Evolutionary conservation across 2,797 vertebrate genomes (phyloP).

Genomic region (Bradypus variegatus): DNA sequence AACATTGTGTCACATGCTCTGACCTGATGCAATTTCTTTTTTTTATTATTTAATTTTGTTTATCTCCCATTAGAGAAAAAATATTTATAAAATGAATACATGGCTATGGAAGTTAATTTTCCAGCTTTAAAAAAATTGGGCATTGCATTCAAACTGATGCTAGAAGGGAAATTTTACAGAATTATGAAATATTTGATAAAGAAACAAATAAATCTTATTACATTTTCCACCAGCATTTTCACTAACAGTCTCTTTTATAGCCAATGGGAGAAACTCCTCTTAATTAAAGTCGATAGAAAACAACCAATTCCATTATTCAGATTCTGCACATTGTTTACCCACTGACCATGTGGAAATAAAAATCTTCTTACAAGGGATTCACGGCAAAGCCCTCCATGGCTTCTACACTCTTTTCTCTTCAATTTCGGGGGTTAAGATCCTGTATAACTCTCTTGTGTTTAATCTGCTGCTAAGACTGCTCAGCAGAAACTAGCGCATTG

Average conservation of each 20-base stretch:
- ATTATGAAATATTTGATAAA: slow-evolving; percentile 26
- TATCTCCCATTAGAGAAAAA: not conserved
- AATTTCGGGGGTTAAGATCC: not conserved
- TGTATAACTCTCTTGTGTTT: not conserved
- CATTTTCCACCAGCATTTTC: slow-evolving; percentile 13
- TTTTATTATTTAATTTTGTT: slow-evolving; percentile 34
- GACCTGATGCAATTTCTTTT: not conserved
- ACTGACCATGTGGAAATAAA: not conserved
- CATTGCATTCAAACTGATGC: not conserved
- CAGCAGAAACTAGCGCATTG: slow-evolving; percentile 5
- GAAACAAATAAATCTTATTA: slow-evolving; percentile 29
- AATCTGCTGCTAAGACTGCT: not conserved
- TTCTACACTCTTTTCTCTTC: not conserved
- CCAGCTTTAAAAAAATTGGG: not conserved
- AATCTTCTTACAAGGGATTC: not conserved
- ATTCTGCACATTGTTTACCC: not conserved
- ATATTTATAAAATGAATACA: not conserved
- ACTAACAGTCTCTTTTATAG: not conserved
- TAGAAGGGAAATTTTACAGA: slow-evolving; percentile 12
- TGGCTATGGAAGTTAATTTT: not conserved
- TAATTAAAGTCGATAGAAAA: slow-evolving; percentile 38
- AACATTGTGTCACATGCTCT: slow-evolving; percentile 6
- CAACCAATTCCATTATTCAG: not conserved
- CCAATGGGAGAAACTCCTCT: slow-evolving; percentile 12
- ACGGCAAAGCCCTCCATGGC: not conserved